Conservation (phyloP, 1,140 invertebrate species). For the Pinna nobilis region DNA sequence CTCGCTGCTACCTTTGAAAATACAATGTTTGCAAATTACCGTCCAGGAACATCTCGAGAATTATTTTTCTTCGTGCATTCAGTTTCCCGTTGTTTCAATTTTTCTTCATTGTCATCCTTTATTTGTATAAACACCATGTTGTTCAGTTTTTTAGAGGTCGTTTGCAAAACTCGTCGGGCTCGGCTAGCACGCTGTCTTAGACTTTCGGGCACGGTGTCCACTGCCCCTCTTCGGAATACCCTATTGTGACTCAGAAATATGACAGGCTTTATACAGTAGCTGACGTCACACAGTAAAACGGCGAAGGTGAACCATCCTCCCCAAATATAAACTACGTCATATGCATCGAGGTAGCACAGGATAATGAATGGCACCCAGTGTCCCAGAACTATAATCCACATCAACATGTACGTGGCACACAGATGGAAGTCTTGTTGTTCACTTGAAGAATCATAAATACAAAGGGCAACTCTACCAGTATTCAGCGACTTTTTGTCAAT, state of each 20-base stretch:
- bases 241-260: slow-evolving; percentile 41
- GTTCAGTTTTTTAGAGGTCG: slow-evolving; percentile 28
- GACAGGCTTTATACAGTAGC: slow-evolving; percentile 38
- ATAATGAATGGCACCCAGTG: slow-evolving; percentile 32
- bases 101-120: no score
- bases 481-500: not conserved
- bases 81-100: no score
- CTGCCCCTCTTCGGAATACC: slow-evolving; percentile 26
- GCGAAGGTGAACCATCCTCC: slow-evolving; percentile 27
- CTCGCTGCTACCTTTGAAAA: no score
- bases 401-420: slow-evolving; percentile 25
- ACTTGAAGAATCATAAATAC: slow-evolving; percentile 13
- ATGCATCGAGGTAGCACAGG: slow-evolving; percentile 21
- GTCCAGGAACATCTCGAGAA: no score
- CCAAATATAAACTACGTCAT: slow-evolving; percentile 21
- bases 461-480: not conserved
- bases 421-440: slow-evolving; percentile 37
- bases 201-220: slow-evolving; percentile 27
- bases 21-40: no score
- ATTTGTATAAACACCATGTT: slow-evolving; percentile 31
- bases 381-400: slow-evolving; percentile 12
- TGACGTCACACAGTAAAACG: slow-evolving; percentile 19
- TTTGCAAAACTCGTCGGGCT: slow-evolving; percentile 8
- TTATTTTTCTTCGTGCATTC: no score
- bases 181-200: slow-evolving; percentile 18